phyloP scores from a whole-genome alignment of 2,888 invertebrate species.

The Bruchidius siliquastri region DNA sequence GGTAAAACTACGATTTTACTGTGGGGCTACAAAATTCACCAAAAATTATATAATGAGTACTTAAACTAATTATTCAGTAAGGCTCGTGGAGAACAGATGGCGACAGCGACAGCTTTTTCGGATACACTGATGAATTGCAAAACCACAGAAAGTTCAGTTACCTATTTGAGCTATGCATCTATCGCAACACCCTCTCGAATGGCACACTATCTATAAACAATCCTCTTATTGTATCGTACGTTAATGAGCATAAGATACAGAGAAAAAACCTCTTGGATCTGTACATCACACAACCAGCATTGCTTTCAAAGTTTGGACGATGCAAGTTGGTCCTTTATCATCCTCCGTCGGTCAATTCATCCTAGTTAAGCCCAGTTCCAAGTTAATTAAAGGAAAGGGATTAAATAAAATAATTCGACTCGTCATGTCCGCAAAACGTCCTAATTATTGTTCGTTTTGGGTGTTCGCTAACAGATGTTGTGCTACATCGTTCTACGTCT shows the following conservation, averaged over 20 bases:
- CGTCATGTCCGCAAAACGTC: constrained; percentile 16
- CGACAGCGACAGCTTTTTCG: too few species aligned
- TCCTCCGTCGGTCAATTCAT: constrained; percentile 23
- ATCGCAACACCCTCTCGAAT: background rate
- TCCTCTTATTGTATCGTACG: constrained; percentile 10
- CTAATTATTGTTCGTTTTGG: constrained; percentile 22
- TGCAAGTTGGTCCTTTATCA: constrained; percentile 15
- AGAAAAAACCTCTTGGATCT: constrained; percentile 22
- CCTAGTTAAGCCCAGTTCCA: constrained; percentile 20
- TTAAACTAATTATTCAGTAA: too few species aligned
- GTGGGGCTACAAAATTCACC: too few species aligned
- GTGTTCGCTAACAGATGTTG: background rate
- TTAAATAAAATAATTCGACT: constrained; percentile 26
- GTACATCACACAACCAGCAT: constrained; percentile 16
- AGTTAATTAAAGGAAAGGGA: constrained; percentile 28
- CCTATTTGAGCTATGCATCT: too few species aligned
- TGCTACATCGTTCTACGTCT: background rate
- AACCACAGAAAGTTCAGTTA: too few species aligned
- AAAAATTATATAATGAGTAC: too few species aligned
- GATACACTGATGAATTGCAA: too few species aligned
- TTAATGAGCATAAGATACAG: constrained; percentile 20
- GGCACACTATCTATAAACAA: background rate
- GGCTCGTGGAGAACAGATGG: too few species aligned
- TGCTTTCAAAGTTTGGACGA: constrained; percentile 23
- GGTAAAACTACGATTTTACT: too few species aligned